Evolutionary conservation across 2,888 invertebrate genomes (phyloP).

Genomic region (Oscheius sp.): DNA sequence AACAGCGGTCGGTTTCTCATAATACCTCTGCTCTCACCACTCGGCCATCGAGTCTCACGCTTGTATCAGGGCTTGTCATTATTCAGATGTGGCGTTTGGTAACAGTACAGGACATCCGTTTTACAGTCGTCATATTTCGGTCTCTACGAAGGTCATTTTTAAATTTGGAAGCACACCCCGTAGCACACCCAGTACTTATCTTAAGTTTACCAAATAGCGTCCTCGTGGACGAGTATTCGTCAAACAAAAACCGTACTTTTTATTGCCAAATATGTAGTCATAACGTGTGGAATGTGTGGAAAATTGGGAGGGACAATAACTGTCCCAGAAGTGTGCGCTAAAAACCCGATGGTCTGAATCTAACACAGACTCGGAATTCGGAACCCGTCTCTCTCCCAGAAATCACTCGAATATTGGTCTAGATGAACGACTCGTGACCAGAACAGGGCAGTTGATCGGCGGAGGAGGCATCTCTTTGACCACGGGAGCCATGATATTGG

Average conservation of each 20-base stretch:
- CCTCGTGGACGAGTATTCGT: background rate
- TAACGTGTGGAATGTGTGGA: constrained; percentile 21
- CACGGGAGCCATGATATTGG: constrained; percentile 36
- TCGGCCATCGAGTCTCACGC: no score
- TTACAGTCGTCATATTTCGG: no score
- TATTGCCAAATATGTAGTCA: constrained; percentile 24
- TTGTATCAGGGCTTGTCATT: no score
- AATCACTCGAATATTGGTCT: constrained; percentile 6
- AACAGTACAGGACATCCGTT: no score
- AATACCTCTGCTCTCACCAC: no score
- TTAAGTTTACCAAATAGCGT: no score
- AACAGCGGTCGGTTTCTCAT: no score
- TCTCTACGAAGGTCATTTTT: no score
- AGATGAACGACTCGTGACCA: constrained; percentile 32
- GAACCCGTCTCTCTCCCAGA: background rate
- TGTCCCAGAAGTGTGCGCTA: background rate
- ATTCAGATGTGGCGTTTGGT: no score
- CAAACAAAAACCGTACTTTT: constrained; percentile 1
- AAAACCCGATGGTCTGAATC: constrained; percentile 9
- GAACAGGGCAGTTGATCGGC: constrained; percentile 18
- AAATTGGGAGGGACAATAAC: constrained; percentile 1
- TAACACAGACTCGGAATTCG: background rate
- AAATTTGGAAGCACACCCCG: no score
- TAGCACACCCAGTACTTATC: no score
- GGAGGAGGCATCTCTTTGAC: constrained; percentile 22